Conservation (phyloP, 1,140 invertebrate species). For the Mya arenaria region DNA sequence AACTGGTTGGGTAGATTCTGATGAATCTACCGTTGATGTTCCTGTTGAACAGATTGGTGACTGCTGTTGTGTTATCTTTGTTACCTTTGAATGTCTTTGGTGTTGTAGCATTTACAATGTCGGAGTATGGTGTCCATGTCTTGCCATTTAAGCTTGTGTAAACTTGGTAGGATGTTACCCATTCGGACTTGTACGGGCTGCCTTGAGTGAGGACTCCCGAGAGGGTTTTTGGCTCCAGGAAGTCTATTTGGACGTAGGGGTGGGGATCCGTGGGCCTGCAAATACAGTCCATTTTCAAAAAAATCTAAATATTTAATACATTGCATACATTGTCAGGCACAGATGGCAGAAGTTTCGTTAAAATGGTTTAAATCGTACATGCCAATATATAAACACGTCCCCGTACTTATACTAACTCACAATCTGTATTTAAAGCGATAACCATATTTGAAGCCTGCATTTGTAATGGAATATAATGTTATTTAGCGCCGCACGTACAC, state of each 20-base stretch:
- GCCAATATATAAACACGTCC: not conserved
- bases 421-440: not conserved
- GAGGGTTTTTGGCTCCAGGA: slow-evolving; percentile 75
- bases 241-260: slow-evolving; percentile 74
- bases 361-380: not conserved
- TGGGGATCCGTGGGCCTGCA: slow-evolving; percentile 50
- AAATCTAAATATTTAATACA: not conserved
- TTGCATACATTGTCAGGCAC: not conserved
- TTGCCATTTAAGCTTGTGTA: slow-evolving; percentile 73
- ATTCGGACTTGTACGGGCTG: slow-evolving; percentile 62
- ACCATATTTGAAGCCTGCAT: not conserved
- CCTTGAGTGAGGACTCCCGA: slow-evolving; percentile 73
- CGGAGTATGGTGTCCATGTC: slow-evolving; percentile 59
- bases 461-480: not conserved
- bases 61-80: slow-evolving; percentile 49
- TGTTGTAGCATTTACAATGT: slow-evolving; percentile 34
- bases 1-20: slow-evolving; percentile 54
- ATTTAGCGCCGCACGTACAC: slow-evolving; percentile 1
- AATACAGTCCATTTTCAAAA: not conserved
- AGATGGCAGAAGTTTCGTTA: not conserved
- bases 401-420: not conserved
- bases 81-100: slow-evolving; percentile 63
- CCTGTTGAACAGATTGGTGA: slow-evolving; percentile 55
- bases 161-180: slow-evolving; percentile 75
- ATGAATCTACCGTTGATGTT: slow-evolving; percentile 63